Evolutionary conservation across 2,113 vertebrate genomes (phyloP), one percentile per base, ranked within the genome.

Genomic region (Oriolus oriolus): DNA sequence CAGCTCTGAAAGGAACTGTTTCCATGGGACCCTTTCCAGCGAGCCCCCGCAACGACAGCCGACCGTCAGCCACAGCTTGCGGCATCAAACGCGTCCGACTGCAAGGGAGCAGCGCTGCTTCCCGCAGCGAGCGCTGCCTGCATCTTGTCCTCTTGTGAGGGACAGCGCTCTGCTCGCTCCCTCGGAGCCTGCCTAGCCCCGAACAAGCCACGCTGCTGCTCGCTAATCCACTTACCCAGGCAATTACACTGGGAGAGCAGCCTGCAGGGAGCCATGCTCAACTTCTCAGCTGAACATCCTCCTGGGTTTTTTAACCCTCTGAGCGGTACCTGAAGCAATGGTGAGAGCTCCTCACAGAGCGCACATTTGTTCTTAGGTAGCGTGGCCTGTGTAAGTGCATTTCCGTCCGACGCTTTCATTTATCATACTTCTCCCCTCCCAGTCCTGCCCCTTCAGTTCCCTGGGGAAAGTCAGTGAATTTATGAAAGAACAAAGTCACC

Each of bases 401-500:
- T 94, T 94, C 90, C 71, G 93, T 77, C 82, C 0, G 3, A 78
- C 73, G 60, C 76, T 87, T 76, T 7, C 71, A 90, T 96, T 92
- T 92, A 64, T 92, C 93, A 71, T 56, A 68, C 22, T 56, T 90
- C 35, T 92, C 76, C 79, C 65, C 77, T 96, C 44, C 56, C 52
- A 90, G 24, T 66, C 56, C 86, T 95, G 84, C 60, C 91, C 73
- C 80, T 94, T 60, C 18, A 6, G 68, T 56, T 92, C 93, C 87
- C 90, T 1, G 0, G 68, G 76, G 93, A 83, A 95, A 84, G 92
- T 68, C 56, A 41, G 83, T 53, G 88, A 92, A 95, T 93, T 88
- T 92, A 90, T 90, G 82, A 59, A 89, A 85, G 79, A 93, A 70
- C 83, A 96, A 94, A 96, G 93, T 96, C 95, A 96, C 95, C 95